phyloP scores from a whole-genome alignment of 1,140 invertebrate genomes.

The Geopemphigus sp. region DNA sequence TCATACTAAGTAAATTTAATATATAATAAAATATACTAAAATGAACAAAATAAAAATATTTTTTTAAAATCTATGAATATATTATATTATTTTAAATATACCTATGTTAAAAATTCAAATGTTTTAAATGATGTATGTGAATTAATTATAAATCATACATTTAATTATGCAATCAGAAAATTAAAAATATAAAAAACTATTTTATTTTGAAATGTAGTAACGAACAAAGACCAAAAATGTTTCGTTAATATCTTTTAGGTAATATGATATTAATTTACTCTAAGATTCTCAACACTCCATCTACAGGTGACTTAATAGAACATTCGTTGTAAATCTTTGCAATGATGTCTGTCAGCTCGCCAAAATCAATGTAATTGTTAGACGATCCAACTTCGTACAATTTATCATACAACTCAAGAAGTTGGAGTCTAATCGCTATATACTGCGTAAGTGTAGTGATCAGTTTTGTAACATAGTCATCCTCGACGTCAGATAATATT shows the following conservation, averaged over 20 bases:
- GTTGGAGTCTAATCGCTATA: constrained; percentile 27
- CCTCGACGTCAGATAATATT: neutral
- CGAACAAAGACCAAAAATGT: neutral
- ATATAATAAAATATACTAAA: too few relatives aligned
- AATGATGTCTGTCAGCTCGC: neutral
- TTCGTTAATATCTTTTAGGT: neutral
- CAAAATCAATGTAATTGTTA: constrained; percentile 32
- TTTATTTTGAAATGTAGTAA: neutral
- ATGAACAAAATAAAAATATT: too few relatives aligned
- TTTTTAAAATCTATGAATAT: too few relatives aligned
- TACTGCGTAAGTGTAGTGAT: constrained; percentile 12
- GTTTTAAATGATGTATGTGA: too few relatives aligned
- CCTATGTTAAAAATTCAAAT: too few relatives aligned
- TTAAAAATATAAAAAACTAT: neutral
- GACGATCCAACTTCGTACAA: constrained; percentile 5
- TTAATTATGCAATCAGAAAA: too few relatives aligned
- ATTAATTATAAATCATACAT: too few relatives aligned
- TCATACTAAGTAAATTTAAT: too few relatives aligned
- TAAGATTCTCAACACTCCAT: constrained; percentile 22
- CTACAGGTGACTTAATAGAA: neutral
- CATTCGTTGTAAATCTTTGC: constrained; percentile 10
- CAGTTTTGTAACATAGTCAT: constrained; percentile 11
- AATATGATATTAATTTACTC: constrained; percentile 20
- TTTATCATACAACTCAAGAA: constrained; percentile 40
- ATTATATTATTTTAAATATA: too few relatives aligned